Evolutionary conservation across 1,140 invertebrate species (phyloP).

Genomic region (Amphibalanus amphitrite): DNA sequence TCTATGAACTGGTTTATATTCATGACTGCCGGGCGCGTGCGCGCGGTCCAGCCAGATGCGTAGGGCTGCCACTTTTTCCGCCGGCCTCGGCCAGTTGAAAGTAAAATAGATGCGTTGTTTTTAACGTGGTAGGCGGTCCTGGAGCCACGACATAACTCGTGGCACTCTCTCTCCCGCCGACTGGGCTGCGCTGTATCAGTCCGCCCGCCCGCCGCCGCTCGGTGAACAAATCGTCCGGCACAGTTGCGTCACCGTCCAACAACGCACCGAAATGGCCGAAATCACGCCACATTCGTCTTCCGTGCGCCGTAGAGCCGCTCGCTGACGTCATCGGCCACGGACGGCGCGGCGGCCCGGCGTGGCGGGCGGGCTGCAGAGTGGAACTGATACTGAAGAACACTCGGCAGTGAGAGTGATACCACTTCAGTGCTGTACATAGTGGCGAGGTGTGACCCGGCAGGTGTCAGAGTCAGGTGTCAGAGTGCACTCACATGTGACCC

Average conservation of each 20-base stretch:
- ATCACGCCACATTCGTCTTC: neutral
- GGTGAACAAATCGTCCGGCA: neutral
- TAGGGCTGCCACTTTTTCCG: neutral
- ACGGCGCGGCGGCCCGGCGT: no score
- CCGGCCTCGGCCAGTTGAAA: neutral
- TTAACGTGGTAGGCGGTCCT: slow-evolving; percentile 1
- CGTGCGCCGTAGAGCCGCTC: no score
- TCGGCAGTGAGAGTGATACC: no score
- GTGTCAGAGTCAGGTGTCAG: no score
- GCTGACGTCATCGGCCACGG: no score
- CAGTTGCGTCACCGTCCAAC: neutral
- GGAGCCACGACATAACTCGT: neutral
- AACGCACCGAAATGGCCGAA: neutral
- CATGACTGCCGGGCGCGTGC: neutral
- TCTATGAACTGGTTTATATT: slow-evolving; percentile 2
- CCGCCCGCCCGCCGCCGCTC: neutral
- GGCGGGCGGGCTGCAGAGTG: no score
- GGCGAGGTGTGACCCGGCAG: no score
- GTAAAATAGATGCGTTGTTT: slow-evolving; percentile 1
- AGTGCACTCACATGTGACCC: no score
- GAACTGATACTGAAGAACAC: no score
- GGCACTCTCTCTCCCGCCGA: neutral
- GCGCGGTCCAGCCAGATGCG: neutral
- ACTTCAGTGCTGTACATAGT: no score
- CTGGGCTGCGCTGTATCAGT: neutral